Evolutionary conservation across 1,140 invertebrate genomes (phyloP).

Genomic region (Drosophila guanche): DNA sequence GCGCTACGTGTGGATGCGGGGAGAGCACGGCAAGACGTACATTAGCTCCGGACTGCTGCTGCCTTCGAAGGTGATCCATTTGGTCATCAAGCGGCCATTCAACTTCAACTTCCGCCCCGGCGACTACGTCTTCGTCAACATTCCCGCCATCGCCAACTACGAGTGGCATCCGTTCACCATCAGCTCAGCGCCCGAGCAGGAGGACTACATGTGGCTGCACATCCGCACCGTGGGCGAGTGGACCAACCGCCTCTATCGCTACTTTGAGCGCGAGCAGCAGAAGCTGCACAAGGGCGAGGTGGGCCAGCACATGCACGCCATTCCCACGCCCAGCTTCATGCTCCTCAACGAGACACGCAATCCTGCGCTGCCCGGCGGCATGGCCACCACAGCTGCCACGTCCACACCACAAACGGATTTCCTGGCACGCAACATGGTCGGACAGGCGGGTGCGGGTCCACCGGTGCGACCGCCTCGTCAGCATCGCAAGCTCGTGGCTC

Average conservation of each 20-base stretch:
- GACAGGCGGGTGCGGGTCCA: constrained; percentile 32
- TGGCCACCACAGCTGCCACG: neutral
- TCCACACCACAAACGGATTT: constrained; percentile 81
- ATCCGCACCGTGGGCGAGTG: constrained; percentile 97
- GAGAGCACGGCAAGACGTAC: constrained; percentile 91
- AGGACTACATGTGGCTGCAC: constrained; percentile 96
- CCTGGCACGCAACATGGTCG: constrained; percentile 68
- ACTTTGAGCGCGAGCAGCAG: constrained; percentile 92
- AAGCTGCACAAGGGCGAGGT: constrained; percentile 88
- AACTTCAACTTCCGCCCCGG: constrained; percentile 96
- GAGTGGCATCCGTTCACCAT: constrained; percentile 99
- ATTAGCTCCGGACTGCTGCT: constrained; percentile 93
- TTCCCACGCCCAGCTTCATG: constrained; percentile 68
- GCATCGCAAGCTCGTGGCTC: constrained; percentile 58
- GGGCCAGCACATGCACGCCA: constrained; percentile 73
- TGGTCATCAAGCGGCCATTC: constrained; percentile 93
- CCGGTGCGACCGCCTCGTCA: constrained; percentile 77
- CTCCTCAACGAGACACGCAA: constrained; percentile 64
- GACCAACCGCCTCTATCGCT: constrained; percentile 95
- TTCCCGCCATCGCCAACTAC: constrained; percentile 95
- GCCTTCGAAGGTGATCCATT: constrained; percentile 93
- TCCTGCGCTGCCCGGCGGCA: constrained; percentile 37
- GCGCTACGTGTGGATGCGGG: constrained; percentile 85
- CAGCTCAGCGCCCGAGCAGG: constrained; percentile 96
- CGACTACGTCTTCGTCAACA: constrained; percentile 97